A percentile compares a stretch with the other conserved stretches of the same genome.
Evolutionary conservation across 2,888 invertebrate species (phyloP).

Genomic region (Sylvicola cinctus): DNA sequence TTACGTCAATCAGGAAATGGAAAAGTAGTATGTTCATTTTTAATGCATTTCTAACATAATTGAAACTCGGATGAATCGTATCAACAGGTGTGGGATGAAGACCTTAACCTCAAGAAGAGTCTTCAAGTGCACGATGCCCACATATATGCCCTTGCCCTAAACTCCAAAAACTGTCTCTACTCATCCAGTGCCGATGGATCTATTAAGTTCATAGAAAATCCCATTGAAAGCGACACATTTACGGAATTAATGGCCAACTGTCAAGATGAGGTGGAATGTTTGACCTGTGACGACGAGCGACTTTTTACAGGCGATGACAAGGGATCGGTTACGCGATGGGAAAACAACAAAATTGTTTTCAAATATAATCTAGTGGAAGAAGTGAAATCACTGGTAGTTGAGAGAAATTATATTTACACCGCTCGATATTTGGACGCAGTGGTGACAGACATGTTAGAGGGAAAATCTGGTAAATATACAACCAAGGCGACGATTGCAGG

Average conservation of each 20-base stretch:
- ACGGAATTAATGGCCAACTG: slow-evolving; percentile 16
- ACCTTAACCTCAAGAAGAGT: slow-evolving; percentile 17
- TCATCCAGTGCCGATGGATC: slow-evolving; percentile 23
- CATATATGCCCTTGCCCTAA: slow-evolving; percentile 20
- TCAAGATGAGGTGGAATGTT: slow-evolving; percentile 19
- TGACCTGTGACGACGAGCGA: slow-evolving; percentile 16
- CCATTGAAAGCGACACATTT: slow-evolving; percentile 14
- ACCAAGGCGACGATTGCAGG: slow-evolving; percentile 21
- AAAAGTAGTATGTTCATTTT: no score
- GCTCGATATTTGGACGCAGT: slow-evolving; percentile 22
- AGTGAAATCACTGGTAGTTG: slow-evolving; percentile 21
- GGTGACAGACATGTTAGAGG: slow-evolving; percentile 15
- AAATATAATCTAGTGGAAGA: slow-evolving; percentile 24
- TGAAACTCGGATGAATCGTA: not conserved
- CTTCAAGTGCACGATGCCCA: slow-evolving; percentile 20
- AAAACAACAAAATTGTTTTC: slow-evolving; percentile 21
- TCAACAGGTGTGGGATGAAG: slow-evolving; percentile 20
- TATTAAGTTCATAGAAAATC: slow-evolving; percentile 19
- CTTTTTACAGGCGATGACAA: slow-evolving; percentile 24
- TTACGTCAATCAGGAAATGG: not conserved
- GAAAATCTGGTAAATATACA: slow-evolving; percentile 21
- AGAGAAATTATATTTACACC: slow-evolving; percentile 19
- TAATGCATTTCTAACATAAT: no score
- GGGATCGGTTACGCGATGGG: slow-evolving; percentile 23
- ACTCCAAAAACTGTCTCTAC: slow-evolving; percentile 18